A percentile compares a stretch with the other conserved stretches of the same genome.
phyloP scores from a whole-genome alignment of 2,888 invertebrate species.

The Yponomeuta malinellus region DNA sequence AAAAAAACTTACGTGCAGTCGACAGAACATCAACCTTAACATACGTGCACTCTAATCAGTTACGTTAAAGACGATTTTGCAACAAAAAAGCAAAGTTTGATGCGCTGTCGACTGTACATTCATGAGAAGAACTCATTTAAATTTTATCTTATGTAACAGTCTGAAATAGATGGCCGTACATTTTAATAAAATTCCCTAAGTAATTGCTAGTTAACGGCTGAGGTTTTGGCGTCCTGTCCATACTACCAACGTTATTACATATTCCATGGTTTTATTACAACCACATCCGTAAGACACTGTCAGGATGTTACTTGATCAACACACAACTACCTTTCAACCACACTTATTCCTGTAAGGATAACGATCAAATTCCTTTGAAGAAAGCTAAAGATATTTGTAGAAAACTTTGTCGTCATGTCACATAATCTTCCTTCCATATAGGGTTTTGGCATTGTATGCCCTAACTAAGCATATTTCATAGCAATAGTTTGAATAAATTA shows the following conservation, averaged over 20 bases:
- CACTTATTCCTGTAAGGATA: slow-evolving; percentile 22
- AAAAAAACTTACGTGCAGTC: too few relatives aligned
- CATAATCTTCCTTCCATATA: slow-evolving; percentile 1
- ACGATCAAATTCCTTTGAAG: slow-evolving; percentile 21
- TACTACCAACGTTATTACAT: neutral
- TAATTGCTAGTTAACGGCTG: slow-evolving; percentile 8
- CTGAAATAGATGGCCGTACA: neutral
- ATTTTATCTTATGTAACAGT: too few relatives aligned
- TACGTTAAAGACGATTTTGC: too few relatives aligned
- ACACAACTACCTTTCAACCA: slow-evolving; percentile 11
- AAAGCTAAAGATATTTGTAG: slow-evolving; percentile 18
- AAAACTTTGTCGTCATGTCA: slow-evolving; percentile 25
- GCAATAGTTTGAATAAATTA: neutral
- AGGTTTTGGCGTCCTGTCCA: neutral
- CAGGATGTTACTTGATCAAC: slow-evolving; percentile 47
- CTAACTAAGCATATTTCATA: neutral
- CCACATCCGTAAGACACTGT: slow-evolving; percentile 28
- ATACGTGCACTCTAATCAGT: too few relatives aligned
- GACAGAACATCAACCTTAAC: too few relatives aligned
- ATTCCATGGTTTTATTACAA: slow-evolving; percentile 20
- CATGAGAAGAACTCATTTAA: too few relatives aligned
- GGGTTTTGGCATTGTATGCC: neutral
- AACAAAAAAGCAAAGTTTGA: too few relatives aligned
- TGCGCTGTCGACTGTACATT: too few relatives aligned
- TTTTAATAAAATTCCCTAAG: neutral